phyloP scores from a whole-genome alignment of 2,888 invertebrate species.

The Caenorhabditis sp. region DNA sequence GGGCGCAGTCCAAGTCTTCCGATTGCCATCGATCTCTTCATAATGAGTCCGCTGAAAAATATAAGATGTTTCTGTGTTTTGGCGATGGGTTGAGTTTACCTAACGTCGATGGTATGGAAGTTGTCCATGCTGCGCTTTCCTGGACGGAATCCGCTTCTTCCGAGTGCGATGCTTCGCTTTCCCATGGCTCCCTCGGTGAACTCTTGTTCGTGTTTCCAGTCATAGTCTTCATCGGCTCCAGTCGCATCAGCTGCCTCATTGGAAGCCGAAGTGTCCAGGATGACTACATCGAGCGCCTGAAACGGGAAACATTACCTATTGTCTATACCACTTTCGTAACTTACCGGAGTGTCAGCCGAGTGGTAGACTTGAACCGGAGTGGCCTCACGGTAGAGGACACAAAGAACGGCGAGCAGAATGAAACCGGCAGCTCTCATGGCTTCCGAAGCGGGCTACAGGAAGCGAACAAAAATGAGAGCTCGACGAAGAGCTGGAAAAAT shows the following conservation, averaged over 20 bases:
- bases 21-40: conserved; percentile 77
- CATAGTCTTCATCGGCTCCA: conserved; percentile 37
- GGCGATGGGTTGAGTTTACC: too few relatives aligned
- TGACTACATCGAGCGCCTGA: conserved; percentile 41
- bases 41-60: conserved; percentile 47
- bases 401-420: conserved; percentile 25
- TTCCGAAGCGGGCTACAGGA: conserved; percentile 5
- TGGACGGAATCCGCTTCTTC: conserved; percentile 77
- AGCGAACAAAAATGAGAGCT: conserved; percentile 36
- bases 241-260: conserved; percentile 5
- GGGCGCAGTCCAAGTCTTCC: conserved; percentile 79
- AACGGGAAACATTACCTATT: too few relatives aligned
- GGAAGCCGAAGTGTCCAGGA: conserved; percentile 18
- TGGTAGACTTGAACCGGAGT: conserved; percentile 24
- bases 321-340: too few relatives aligned
- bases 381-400: conserved; percentile 7
- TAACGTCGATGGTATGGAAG: conserved; percentile 50
- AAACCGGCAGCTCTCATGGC: conserved; percentile 28
- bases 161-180: conserved; percentile 79
- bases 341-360: conserved; percentile 36
- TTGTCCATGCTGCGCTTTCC: conserved; percentile 62
- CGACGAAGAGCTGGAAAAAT: conserved; percentile 53
- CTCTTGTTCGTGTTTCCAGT: conserved; percentile 50
- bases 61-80: too few relatives aligned
- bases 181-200: conserved; percentile 64